A percentile compares a stretch with the other conserved stretches of the same genome.
phyloP scores from a whole-genome alignment of 2,797 vertebrate genomes.

The Numenius phaeopus region DNA sequence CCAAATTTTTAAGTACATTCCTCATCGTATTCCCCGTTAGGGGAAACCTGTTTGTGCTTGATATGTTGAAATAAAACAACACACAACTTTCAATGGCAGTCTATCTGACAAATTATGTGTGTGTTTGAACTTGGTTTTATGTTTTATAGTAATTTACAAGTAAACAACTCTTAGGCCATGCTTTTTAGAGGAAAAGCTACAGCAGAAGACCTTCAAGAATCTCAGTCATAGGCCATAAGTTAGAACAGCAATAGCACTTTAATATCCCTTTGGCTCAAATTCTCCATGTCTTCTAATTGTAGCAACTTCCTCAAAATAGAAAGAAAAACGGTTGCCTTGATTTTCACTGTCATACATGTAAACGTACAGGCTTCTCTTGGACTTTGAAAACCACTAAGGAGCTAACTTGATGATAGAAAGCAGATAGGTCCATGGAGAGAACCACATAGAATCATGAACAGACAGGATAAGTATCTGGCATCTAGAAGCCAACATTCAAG shows the following conservation, averaged over 20 bases:
- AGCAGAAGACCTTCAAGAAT: not conserved
- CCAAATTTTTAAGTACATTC: slow-evolving; percentile 77
- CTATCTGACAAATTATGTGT: slow-evolving; percentile 20
- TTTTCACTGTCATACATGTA: not conserved
- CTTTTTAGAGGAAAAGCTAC: not conserved
- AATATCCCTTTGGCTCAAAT: not conserved
- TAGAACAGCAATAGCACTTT: not conserved
- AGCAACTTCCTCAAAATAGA: not conserved
- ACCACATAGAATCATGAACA: not conserved
- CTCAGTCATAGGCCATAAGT: not conserved
- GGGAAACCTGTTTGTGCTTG: slow-evolving; percentile 77
- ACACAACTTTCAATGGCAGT: slow-evolving; percentile 62
- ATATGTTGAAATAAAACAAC: slow-evolving; percentile 77
- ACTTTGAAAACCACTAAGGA: not conserved
- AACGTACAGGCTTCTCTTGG: not conserved
- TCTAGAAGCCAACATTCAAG: not conserved
- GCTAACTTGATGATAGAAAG: not conserved
- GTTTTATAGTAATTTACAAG: not conserved
- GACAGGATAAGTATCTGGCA: not conserved
- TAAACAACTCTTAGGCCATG: not conserved
- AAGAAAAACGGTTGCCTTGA: not conserved
- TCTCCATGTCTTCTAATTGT: not conserved
- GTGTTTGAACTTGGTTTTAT: not conserved
- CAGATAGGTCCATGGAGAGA: not conserved
- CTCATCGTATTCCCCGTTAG: slow-evolving; percentile 59